Percentiles rank a stretch among this genome's conserved stretches.
Evolutionary conservation across 1,140 invertebrate species (phyloP).

Genomic region (Grapholita molesta): DNA sequence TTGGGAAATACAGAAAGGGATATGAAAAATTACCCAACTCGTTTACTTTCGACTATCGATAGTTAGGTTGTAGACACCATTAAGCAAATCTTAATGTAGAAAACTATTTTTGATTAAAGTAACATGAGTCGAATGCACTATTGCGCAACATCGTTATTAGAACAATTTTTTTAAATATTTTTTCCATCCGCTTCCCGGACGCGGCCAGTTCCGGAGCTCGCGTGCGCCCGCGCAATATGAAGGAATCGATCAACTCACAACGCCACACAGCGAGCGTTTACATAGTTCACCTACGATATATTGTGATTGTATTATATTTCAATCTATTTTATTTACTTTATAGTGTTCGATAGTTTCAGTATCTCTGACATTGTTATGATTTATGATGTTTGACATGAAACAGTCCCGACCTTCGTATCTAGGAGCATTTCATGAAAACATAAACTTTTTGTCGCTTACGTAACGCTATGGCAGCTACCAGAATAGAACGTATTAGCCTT

Average conservation of each 20-base stretch:
- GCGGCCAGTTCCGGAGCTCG: slow-evolving; percentile 51
- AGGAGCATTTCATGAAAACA: too few species aligned
- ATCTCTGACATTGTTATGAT: too few species aligned
- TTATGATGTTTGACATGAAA: too few species aligned
- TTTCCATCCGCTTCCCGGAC: slow-evolving; percentile 65
- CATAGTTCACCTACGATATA: not conserved
- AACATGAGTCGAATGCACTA: not conserved
- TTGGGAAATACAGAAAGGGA: too few species aligned
- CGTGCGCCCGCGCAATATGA: slow-evolving; percentile 35
- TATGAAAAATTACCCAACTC: too few species aligned
- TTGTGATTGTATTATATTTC: not conserved
- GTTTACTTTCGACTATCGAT: not conserved
- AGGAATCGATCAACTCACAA: slow-evolving; percentile 24
- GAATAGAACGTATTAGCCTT: too few species aligned
- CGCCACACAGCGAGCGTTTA: not conserved
- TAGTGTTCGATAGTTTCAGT: too few species aligned
- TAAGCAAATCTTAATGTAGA: not conserved
- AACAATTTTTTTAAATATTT: slow-evolving; percentile 49
- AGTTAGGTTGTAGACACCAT: not conserved
- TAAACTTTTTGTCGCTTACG: too few species aligned
- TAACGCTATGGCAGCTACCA: too few species aligned
- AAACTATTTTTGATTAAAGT: not conserved
- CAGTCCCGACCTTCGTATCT: too few species aligned
- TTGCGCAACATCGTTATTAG: slow-evolving; percentile 66
- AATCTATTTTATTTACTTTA: not conserved